Evolutionary conservation across 2,888 invertebrate species (phyloP).

Genomic region (Caenorhabditis sp.): DNA sequence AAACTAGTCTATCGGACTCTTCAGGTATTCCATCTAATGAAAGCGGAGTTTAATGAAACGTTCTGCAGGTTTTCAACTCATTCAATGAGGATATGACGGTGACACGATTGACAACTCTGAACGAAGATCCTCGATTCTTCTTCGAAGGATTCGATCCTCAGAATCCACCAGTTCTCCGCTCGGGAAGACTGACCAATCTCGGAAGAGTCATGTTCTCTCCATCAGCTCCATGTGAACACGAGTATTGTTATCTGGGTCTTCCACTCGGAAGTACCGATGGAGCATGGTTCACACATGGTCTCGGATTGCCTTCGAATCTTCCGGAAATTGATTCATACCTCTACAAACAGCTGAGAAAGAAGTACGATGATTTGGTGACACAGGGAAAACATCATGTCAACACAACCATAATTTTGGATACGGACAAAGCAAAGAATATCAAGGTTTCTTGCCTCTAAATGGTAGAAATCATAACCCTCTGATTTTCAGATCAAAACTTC

Average conservation of each 20-base stretch:
- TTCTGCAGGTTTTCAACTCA: constrained; percentile 85
- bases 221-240: constrained; percentile 77
- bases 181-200: constrained; percentile 83
- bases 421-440: constrained; percentile 88
- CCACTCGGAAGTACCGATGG: constrained; percentile 86
- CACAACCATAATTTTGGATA: constrained; percentile 89
- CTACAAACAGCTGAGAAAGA: constrained; percentile 86
- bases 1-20: constrained; percentile 72
- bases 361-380: constrained; percentile 85
- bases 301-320: constrained; percentile 87
- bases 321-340: constrained; percentile 88
- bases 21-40: constrained; percentile 61
- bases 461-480: neutral
- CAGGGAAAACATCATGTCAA: constrained; percentile 85
- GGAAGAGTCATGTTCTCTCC: constrained; percentile 72
- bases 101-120: constrained; percentile 87
- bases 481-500: constrained; percentile 86
- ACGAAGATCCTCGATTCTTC: constrained; percentile 87
- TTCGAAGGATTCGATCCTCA: constrained; percentile 84
- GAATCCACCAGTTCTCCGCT: constrained; percentile 78
- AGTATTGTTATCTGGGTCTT: constrained; percentile 89
- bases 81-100: constrained; percentile 87
- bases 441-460: constrained; percentile 58
- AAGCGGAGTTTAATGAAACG: neutral
- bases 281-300: constrained; percentile 88